Percentiles rank a stretch among this genome's conserved stretches.
Evolutionary conservation across 1,140 invertebrate genomes (phyloP).

Genomic region (Telenomus remus): DNA sequence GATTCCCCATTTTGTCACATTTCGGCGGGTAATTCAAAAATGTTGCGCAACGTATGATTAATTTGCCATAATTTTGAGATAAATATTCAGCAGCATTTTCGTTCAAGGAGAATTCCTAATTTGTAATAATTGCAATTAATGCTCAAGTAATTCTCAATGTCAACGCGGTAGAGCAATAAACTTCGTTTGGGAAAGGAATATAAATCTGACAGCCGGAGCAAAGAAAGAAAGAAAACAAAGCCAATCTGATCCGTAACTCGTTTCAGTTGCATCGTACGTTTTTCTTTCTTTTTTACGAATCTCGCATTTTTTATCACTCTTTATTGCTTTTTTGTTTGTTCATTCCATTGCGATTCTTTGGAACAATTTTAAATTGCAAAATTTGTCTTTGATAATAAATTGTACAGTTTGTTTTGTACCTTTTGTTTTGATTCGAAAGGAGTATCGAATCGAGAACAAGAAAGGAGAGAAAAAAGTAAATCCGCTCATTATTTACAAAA

Average conservation of each 20-base stretch:
- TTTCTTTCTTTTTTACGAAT: too few species aligned
- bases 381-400: too few species aligned
- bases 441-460: too few species aligned
- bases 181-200: constrained; percentile 14
- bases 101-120: constrained; percentile 46
- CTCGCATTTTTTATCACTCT: too few species aligned
- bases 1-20: background rate
- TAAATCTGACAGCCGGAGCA: constrained; percentile 3
- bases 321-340: too few species aligned
- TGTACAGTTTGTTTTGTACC: too few species aligned
- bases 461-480: background rate
- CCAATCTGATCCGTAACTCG: background rate
- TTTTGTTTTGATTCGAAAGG: too few species aligned
- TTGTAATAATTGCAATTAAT: constrained; percentile 40
- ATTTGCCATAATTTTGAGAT: constrained; percentile 33
- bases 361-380: too few species aligned
- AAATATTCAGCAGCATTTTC: constrained; percentile 33
- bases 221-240: constrained; percentile 1
- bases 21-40: background rate
- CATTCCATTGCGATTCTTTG: too few species aligned
- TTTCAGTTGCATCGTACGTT: background rate
- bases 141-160: background rate
- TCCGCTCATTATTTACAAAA: constrained; percentile 6
- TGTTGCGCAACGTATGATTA: constrained; percentile 6
- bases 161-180: constrained; percentile 15